Base-by-base conservation (phyloP, 2,888 invertebrate species). In the Crepidodera aurea region DNA sequence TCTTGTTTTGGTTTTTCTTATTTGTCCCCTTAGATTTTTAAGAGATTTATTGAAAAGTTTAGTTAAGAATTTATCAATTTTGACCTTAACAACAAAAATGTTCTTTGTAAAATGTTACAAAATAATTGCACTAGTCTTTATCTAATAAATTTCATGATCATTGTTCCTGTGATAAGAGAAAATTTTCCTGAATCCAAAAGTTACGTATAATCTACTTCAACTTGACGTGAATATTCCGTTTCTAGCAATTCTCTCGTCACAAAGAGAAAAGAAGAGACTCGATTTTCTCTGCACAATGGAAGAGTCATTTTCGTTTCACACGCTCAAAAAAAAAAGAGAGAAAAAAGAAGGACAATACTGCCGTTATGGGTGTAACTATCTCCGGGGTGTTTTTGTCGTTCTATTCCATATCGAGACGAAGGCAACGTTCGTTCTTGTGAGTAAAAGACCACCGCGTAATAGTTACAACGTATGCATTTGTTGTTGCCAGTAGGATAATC, bases 271-370 rank as follows among this genome's bases (percentile, higher is more conserved):
- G 16, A 51, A 51, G 18, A 18, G 32, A 10, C 29, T 12, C 34
- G 37, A 51, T 22, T 37, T 37, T 29, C 37, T 37, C 37, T 16
- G 19, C 18, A 51, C 34, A 51, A 19, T 37, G 22, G 34, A 25
- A 22, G 19, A 58, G 57, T 59, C 50, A 44, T 54, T 42, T 54
- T 54, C 59, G 8, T 32, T 63, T 63, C 55, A 59, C 63, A 58
- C 22, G 50, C 32, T 27, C 8, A 37, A 51, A 27, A 27, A n/a
- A n/a, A 44, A 58, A 44, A 18, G 13, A 55, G 13, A 29, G 46
- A 39, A 58, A 63, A 59, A 59, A 48, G 56, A 40, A 54, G 44
- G 40, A 50, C 39, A 27, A 62, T 27, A 15, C 37, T 10, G 37
- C 37, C 37, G 37, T 37, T 37, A 37, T 37, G 10, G 37, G 37